A percentile compares a stretch with the other conserved stretches of the same genome.
Conservation (phyloP, 2,113 vertebrate species). For the Pholis gunnellus region DNA sequence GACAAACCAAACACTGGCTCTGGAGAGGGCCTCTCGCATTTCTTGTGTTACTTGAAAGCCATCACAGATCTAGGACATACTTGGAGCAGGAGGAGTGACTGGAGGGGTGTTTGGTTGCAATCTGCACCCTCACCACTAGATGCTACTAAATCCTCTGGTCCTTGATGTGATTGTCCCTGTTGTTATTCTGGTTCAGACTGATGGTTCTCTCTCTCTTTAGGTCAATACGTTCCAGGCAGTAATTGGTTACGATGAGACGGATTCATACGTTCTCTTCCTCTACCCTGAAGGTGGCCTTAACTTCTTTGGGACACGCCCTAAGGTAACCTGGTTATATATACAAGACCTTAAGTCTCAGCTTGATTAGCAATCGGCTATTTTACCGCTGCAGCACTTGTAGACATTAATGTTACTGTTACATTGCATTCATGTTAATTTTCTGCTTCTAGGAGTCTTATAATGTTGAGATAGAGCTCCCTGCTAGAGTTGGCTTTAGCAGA, state of each 20-base stretch:
- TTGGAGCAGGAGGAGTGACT: too few relatives aligned
- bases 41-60: too few relatives aligned
- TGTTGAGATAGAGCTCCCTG: constrained; percentile 92
- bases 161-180: not conserved
- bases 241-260: constrained; percentile 87
- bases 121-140: too few relatives aligned
- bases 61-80: too few relatives aligned
- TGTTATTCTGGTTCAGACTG: not conserved
- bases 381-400: not conserved
- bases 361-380: not conserved
- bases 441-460: constrained; percentile 88
- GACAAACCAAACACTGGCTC: too few relatives aligned
- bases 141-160: too few relatives aligned
- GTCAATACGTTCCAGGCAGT: constrained; percentile 96
- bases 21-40: too few relatives aligned
- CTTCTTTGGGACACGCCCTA: constrained; percentile 92
- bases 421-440: not conserved
- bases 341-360: not conserved
- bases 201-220: constrained; percentile 71
- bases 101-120: too few relatives aligned
- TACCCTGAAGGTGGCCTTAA: constrained; percentile 91
- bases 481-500: constrained; percentile 93
- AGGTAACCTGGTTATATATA: constrained; percentile 66
- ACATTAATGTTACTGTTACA: not conserved
- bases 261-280: constrained; percentile 91